Base-by-base conservation (phyloP, 2,797 vertebrate genomes). In the Neosalanx taihuensis region DNA sequence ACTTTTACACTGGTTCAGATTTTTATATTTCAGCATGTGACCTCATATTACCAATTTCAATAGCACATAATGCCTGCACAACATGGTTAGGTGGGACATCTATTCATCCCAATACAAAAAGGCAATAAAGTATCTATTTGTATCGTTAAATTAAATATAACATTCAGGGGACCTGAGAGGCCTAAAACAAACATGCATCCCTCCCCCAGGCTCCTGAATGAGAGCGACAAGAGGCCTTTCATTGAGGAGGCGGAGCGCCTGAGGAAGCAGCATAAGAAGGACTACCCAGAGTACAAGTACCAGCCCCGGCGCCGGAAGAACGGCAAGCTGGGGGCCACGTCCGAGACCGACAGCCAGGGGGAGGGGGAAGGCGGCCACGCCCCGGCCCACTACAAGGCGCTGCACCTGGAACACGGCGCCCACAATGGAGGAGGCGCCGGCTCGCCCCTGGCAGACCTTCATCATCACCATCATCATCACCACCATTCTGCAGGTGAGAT, bases 241-340 rank as follows among this genome's bases (percentile, higher is more conserved):
- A 98, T 99, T 0, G 97, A 99, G 86, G 98, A 99, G 88, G 98
- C 98, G 0, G 98, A 99, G 89, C 85, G 98, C 75, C 92, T 99
- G 87, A 92, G 98, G 75, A 98, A 98, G 89, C 98, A 99, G 88
- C 98, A 99, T 87, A 99, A 99, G 91, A 99, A 98, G 81, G 98
- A 99, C 89, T 96, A 99, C 69, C 98, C 98, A 0, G 97, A 99
- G 79, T 99, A 99, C 91, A 99, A 99, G 87, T 99, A 99, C 88
- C 98, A 99, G 88, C 98, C 98, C 1, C 94, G 98, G 56, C 89
- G 98, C 72, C 93, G 97, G 86, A 99, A 99, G 91, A 98, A 98
- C 0, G 96, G 97, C 79, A 99, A 99, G 83, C 94, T 95, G 0
- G 88, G 93, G 1, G 82, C 95, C 62, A 91, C 94, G 0, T 83